Percentiles rank a stretch among this genome's conserved stretches.
These are phyloP conservation scores for Porphyrio hochstetteri DNA, from an alignment of 2,113 vertebrate genomes.

Conservation along the genomic window DNA sequence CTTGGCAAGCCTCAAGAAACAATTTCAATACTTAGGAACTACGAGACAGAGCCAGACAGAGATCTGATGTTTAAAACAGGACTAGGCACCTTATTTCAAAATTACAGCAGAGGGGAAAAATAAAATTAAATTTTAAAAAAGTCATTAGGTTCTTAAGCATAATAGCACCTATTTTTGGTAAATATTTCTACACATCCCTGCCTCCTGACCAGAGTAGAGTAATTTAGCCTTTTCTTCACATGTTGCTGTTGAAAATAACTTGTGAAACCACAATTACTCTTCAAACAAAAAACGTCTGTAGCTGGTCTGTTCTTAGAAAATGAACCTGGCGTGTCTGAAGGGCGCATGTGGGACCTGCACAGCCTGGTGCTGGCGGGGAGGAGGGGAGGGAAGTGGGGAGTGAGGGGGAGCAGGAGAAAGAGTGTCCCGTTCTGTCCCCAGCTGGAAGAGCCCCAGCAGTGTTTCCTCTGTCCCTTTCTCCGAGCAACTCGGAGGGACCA, in stretches of 20 bases:
- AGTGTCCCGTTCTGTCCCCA: neutral
- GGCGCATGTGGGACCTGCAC: neutral
- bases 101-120: neutral
- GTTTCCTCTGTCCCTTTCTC: neutral
- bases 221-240: neutral
- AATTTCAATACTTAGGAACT: slow-evolving; percentile 24
- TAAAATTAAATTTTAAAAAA: neutral
- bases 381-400: neutral
- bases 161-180: neutral
- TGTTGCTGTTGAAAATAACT: neutral
- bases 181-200: neutral
- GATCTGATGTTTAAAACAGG: slow-evolving; percentile 13
- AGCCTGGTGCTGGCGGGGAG: neutral
- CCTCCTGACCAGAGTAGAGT: neutral
- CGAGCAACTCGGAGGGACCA: neutral
- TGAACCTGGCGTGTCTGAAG: neutral
- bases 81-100: neutral
- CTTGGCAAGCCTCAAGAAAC: slow-evolving; percentile 22
- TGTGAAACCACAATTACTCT: slow-evolving; percentile 3
- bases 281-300: neutral
- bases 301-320: neutral
- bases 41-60: neutral
- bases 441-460: neutral
- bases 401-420: neutral
- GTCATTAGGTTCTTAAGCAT: neutral